Evolutionary conservation across 2,113 vertebrate genomes (phyloP), one percentile per base, ranked within the genome.

Genomic region (Plectropomus leopardus): DNA sequence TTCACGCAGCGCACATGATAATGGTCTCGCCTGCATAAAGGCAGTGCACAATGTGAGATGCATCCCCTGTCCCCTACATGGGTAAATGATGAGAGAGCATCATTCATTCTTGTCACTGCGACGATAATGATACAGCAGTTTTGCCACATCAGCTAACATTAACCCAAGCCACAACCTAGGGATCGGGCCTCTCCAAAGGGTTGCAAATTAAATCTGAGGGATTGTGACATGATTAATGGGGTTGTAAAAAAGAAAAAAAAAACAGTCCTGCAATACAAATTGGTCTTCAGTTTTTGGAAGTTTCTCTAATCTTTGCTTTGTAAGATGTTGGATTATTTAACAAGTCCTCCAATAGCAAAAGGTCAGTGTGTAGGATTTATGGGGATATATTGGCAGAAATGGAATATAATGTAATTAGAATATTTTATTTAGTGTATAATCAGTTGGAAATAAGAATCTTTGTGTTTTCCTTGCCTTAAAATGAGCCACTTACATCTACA

Each of bases 61-160:
- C 61, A 42, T 40, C 59, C 50, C 5, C 51, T 23, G 17, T 58
- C 24, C 54, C 47, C 44, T 54, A 47, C 76, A 55, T 26, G 34
- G 24, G 53, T 70, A 85, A 86, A 69, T 78, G 70, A 84, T 74
- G 82, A 68, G 77, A 66, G 58, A 34, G 11, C 26, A 64, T 76
- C 84, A 74, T 74, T 80, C n/a, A 75, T 80, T 60, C 32, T 51
- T 44, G 80, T 57, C 68, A 60, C 50, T 14, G 42, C 24, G 32
- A 36, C 4, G 8, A 53, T 40, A 47, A 61, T 53, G 68, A 64
- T 19, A 28, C 69, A 8, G 24, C 3, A 30, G 59, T 81, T 76
- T 67, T 50, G 64, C 42, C 24, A 71, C 26, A 69, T 71, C 24
- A 59, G 63, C 48, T 19, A n/a, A 45, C 30, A 26, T 60, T 40